These are phyloP conservation scores for Aproaerema taeniolella DNA, from an alignment of 2,888 invertebrate genomes.

Conservation along the genomic window DNA sequence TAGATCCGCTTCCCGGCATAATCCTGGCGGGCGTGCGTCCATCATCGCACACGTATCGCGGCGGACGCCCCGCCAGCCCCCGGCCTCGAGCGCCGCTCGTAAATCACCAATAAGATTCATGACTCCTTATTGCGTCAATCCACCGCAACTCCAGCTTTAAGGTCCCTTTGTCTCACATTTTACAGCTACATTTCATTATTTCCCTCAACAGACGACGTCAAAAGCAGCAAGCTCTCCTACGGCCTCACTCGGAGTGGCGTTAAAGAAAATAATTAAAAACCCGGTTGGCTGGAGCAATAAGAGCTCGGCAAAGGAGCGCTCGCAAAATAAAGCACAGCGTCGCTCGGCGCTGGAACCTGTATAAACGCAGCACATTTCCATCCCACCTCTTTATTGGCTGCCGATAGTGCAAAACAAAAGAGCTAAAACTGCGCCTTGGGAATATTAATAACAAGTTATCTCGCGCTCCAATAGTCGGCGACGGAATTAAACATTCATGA, in stretches of 20 bases:
- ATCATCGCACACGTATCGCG: slow-evolving; percentile 19
- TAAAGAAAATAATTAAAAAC: slow-evolving; percentile 75
- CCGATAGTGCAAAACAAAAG: slow-evolving; percentile 59
- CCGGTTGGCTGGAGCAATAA: slow-evolving; percentile 70
- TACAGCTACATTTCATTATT: slow-evolving; percentile 9
- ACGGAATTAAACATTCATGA: slow-evolving; percentile 42
- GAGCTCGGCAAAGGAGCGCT: slow-evolving; percentile 56
- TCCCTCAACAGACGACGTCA: slow-evolving; percentile 17
- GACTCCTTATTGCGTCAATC: slow-evolving; percentile 37
- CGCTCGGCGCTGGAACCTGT: slow-evolving; percentile 40
- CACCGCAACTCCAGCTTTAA: slow-evolving; percentile 3
- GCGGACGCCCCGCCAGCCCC: slow-evolving; percentile 11
- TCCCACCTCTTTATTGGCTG: slow-evolving; percentile 68
- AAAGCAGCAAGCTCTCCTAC: slow-evolving; percentile 37
- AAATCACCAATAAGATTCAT: slow-evolving; percentile 59
- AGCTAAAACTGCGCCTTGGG: slow-evolving; percentile 51
- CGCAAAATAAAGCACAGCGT: slow-evolving; percentile 11
- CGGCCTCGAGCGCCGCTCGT: slow-evolving; percentile 22
- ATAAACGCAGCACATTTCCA: slow-evolving; percentile 70
- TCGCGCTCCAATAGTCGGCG: slow-evolving; percentile 35
- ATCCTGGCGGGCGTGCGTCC: slow-evolving; percentile 22
- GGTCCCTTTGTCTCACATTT: slow-evolving; percentile 6
- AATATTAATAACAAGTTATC: slow-evolving; percentile 67
- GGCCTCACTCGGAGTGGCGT: slow-evolving; percentile 59
- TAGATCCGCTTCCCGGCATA: slow-evolving; percentile 12